Conservation (phyloP, 2,888 invertebrate species). For the Platerodrilus igneus region DNA sequence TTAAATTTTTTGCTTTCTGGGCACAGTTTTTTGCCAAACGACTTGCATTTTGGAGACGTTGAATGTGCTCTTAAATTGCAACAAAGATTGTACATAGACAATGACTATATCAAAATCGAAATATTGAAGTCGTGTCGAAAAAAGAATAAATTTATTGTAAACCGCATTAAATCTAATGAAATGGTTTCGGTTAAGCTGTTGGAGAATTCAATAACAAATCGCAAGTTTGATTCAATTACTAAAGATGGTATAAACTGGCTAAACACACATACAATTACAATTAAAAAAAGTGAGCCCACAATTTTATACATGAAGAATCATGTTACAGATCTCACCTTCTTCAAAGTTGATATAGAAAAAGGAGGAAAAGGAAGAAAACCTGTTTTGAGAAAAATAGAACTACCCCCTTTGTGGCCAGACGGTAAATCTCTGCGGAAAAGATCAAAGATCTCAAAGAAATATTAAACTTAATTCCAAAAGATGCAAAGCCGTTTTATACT, state of each 20-base stretch:
- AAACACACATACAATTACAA: conserved; percentile 16
- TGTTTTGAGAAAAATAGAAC: no score
- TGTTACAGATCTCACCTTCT: conserved; percentile 3
- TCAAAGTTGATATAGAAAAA: conserved; percentile 9
- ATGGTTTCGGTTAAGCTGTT: conserved; percentile 18
- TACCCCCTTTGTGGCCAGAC: conserved; percentile 9
- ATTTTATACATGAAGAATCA: conserved; percentile 7
- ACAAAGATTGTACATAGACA: conserved; percentile 21
- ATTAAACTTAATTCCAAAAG: conserved; percentile 8
- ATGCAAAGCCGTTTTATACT: conserved; percentile 5
- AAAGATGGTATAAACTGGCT: conserved; percentile 24
- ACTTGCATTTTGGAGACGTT: conserved; percentile 29
- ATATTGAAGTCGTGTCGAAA: conserved; percentile 27
- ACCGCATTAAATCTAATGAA: conserved; percentile 18
- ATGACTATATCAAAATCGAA: conserved; percentile 26
- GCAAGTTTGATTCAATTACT: conserved; percentile 20
- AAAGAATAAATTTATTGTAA: conserved; percentile 26
- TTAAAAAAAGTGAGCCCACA: conserved; percentile 14
- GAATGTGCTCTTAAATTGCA: conserved; percentile 28
- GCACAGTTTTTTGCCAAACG: conserved; percentile 30
- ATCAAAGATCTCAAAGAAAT: conserved; percentile 6
- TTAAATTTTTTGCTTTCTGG: conserved; percentile 28
- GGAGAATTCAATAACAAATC: conserved; percentile 21
- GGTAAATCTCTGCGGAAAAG: conserved; percentile 8
- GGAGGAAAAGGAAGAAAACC: conserved; percentile 5